Percentiles rank a stretch among this genome's conserved stretches.
phyloP scores from a whole-genome alignment of 2,888 invertebrate genomes.

The Malacosoma neustria region DNA sequence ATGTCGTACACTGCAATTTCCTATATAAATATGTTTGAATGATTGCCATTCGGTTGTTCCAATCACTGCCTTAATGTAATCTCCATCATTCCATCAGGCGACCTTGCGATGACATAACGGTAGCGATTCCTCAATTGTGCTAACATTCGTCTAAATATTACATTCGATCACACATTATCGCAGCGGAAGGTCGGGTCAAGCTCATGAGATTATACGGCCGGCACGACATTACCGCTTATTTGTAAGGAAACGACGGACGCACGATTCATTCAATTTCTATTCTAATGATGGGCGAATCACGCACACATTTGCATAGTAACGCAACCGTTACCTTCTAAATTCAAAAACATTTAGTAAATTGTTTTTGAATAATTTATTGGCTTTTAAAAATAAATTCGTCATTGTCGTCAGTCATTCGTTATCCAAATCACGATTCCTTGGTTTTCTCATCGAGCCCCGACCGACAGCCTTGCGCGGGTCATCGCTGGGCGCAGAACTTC shows the following conservation, averaged over 20 bases:
- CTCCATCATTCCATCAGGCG: slow-evolving; percentile 25
- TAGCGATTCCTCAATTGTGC: slow-evolving; percentile 19
- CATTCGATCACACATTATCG: slow-evolving; percentile 23
- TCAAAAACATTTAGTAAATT: no score
- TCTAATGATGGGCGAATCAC: not conserved
- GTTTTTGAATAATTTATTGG: no score
- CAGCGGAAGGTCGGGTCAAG: slow-evolving; percentile 25
- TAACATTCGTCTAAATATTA: slow-evolving; percentile 19
- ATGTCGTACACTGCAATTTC: no score
- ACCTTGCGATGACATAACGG: slow-evolving; percentile 28
- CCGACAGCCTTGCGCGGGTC: no score
- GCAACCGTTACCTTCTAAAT: not conserved
- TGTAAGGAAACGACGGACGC: not conserved
- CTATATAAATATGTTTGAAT: no score
- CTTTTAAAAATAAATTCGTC: no score
- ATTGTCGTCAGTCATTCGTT: no score
- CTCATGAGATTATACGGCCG: slow-evolving; percentile 5
- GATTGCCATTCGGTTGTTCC: no score
- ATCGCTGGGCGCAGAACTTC: no score
- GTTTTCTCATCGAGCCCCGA: no score
- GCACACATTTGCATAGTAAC: not conserved
- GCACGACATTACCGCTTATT: not conserved
- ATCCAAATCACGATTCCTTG: no score
- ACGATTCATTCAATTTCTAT: not conserved
- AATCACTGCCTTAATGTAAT: no score